Percentiles rank a stretch among this genome's conserved stretches.
phyloP scores from a whole-genome alignment of 2,113 vertebrate species.

The Sceloporus undulatus region DNA sequence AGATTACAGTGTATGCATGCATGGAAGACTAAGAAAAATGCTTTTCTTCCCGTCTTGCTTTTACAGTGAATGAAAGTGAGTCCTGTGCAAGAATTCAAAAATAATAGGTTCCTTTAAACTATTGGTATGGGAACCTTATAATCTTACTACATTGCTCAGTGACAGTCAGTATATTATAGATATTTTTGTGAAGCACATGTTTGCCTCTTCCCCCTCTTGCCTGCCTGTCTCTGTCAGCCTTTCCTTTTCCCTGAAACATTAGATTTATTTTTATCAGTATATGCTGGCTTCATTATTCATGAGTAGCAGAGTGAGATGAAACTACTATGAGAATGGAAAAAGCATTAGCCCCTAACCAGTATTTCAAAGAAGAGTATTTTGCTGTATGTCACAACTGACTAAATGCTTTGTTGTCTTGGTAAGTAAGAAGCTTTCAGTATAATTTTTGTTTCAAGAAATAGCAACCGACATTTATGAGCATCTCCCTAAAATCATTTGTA shows the following conservation, averaged over 20 bases:
- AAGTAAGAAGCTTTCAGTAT: conserved; percentile 50
- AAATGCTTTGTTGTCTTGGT: conserved; percentile 37
- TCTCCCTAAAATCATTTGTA: not conserved
- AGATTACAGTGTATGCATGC: not conserved
- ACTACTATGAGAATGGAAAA: conserved; percentile 28
- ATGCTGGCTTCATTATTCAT: not conserved
- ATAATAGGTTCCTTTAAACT: conserved; percentile 12
- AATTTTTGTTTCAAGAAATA: conserved; percentile 23
- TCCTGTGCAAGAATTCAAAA: not conserved
- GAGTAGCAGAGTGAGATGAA: conserved; percentile 42
- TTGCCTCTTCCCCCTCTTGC: conserved; percentile 14
- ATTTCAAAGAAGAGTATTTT: conserved; percentile 41
- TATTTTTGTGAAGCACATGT: not conserved
- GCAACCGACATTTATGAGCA: conserved; percentile 11
- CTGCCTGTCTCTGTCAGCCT: not conserved
- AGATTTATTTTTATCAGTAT: conserved; percentile 41
- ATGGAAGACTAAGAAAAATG: conserved; percentile 26
- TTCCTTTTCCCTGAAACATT: conserved; percentile 41
- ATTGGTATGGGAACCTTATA: conserved; percentile 20
- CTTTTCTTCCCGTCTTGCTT: not conserved
- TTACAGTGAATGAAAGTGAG: not conserved
- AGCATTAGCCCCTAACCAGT: conserved; percentile 11
- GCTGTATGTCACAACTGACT: conserved; percentile 21
- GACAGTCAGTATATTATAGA: not conserved
- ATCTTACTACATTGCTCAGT: conserved; percentile 34